A percentile compares a stretch with the other conserved stretches of the same genome.
Evolutionary conservation across 2,797 vertebrate species (phyloP).

Genomic region (Semaprochilodus insignis): DNA sequence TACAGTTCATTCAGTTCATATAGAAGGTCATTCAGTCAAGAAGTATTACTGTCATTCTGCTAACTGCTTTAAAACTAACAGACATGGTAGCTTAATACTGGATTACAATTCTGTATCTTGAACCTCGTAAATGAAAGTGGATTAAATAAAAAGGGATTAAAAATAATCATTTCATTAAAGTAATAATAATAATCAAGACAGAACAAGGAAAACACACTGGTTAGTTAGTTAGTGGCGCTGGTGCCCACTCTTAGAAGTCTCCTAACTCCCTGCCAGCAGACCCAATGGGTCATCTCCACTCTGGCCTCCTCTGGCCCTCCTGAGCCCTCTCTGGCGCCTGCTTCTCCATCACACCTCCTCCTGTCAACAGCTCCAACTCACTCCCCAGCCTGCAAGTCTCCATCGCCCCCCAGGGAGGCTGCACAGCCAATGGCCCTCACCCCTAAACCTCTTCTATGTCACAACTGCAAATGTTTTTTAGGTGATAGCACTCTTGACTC

Average conservation of each 20-base stretch:
- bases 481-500: background rate
- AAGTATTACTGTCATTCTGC: no score
- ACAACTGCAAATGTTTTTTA: slow-evolving; percentile 23
- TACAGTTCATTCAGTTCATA: no score
- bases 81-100: no score
- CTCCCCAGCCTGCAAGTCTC: slow-evolving; percentile 44
- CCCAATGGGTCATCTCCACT: slow-evolving; percentile 36
- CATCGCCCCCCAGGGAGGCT: slow-evolving; percentile 39
- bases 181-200: background rate
- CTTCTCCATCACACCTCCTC: slow-evolving; percentile 59
- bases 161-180: no score
- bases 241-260: slow-evolving; percentile 9
- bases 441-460: background rate
- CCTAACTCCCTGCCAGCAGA: slow-evolving; percentile 20
- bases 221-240: background rate
- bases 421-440: slow-evolving; percentile 26
- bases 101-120: no score
- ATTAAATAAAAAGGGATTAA: no score
- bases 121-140: no score
- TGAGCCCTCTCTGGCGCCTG: slow-evolving; percentile 53
- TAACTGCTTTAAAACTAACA: no score
- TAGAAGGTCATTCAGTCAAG: no score
- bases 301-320: slow-evolving; percentile 40
- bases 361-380: slow-evolving; percentile 53
- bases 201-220: background rate